Evolutionary conservation across 2,113 vertebrate genomes (phyloP), one percentile per base, ranked within the genome.

Genomic region (Nycticorax nycticorax): DNA sequence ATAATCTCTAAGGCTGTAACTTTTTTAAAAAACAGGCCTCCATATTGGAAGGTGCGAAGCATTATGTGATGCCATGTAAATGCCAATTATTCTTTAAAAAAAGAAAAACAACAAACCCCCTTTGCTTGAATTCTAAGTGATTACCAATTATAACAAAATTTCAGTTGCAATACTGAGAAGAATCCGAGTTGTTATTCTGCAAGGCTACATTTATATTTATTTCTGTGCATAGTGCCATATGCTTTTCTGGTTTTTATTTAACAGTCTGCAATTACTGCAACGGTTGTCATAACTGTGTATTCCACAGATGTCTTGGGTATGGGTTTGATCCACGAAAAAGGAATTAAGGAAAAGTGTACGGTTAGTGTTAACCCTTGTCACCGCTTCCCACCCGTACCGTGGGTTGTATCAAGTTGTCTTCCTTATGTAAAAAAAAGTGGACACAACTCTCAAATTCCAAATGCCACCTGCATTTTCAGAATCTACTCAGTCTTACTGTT

Each of bases 311-410:
- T 79, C 24, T 43, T 81, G 21, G 15, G 7, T 43, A 33, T 3
- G 7, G 7, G 13, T 81, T 59, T 89, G 17, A 43, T 77, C 48
- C n/a, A 72, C 0, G 3, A 75, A 85, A 48, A 74, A 5, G 3
- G 35, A 95, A 66, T 92, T 62, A 57, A n/a, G 22, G 18, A 57
- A 62, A 62, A 84, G 12, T 8, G 8, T 85, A 20, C 17, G 28
- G 4, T 68, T 89, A 35, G 50, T 11, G 37, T 50, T 80, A 83
- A 80, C 18, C 4, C 10, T 43, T 86, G 63, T 30, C 22, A 39
- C 19, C 1, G 3, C 8, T 88, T 55, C 41, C 39, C 13, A 21
- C 33, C 6, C 1, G 0, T 28, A 16, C 1, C 1, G 9, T 63
- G 41, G 37, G 7, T 55, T 85, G 4, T 57, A 4, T 88, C 37